A percentile compares a stretch with the other conserved stretches of the same genome.
Conservation (phyloP, 2,888 invertebrate species). For the Cantharis flavilabris region DNA sequence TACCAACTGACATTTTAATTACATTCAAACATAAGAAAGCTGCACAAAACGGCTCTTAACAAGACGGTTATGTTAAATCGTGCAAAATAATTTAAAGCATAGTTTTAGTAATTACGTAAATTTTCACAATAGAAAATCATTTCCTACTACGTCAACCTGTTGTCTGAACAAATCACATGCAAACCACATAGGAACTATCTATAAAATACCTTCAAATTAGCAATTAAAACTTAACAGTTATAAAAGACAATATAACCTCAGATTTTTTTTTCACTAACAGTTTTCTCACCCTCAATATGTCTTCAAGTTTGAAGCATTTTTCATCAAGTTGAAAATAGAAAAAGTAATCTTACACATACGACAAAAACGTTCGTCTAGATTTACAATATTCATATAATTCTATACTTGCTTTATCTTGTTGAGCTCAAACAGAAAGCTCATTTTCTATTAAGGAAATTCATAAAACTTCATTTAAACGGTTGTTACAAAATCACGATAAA, state of each 20-base stretch:
- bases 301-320: neutral
- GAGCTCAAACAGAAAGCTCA: neutral
- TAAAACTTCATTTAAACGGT: neutral
- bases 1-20: neutral
- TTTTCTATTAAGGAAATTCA: neutral
- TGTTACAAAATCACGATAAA: neutral
- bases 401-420: neutral
- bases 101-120: neutral
- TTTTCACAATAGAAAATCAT: neutral
- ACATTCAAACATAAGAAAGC: neutral
- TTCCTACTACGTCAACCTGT: neutral
- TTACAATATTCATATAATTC: neutral
- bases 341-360: neutral
- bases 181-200: neutral
- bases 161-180: neutral
- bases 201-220: neutral
- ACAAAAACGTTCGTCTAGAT: neutral
- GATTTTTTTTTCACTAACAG: neutral
- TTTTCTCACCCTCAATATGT: neutral
- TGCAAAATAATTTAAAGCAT: neutral
- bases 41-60: neutral
- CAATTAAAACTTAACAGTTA: neutral
- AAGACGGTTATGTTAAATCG: neutral
- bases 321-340: neutral
- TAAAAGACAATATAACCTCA: neutral